Evolutionary conservation across 2,888 invertebrate genomes (phyloP).

Genomic region (Ormyrus thymus): DNA sequence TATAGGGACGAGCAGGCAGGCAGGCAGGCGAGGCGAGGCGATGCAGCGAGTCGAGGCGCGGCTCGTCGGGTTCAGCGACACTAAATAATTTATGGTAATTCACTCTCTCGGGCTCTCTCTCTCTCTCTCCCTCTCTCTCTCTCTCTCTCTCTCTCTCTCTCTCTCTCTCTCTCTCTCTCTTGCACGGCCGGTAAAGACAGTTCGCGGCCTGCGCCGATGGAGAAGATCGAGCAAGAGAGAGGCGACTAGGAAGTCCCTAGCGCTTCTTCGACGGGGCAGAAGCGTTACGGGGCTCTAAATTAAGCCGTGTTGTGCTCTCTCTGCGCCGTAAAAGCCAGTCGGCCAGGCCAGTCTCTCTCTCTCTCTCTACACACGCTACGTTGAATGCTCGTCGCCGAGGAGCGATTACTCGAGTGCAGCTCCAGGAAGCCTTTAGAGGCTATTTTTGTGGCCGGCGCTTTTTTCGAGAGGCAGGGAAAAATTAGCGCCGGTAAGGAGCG

Average conservation of each 20-base stretch:
- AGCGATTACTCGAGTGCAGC: too few relatives aligned
- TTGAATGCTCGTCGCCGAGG: constrained; percentile 9
- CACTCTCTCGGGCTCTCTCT: constrained; percentile 19
- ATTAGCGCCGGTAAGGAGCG: too few relatives aligned
- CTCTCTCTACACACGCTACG: constrained; percentile 1
- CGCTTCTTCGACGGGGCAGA: constrained; percentile 29
- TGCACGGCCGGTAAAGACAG: constrained; percentile 47
- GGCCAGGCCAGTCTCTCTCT: neutral
- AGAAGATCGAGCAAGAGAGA: constrained; percentile 31
- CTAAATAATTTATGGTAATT: constrained; percentile 57
- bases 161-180: constrained; percentile 6
- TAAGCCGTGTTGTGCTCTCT: constrained; percentile 32
- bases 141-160: constrained; percentile 3
- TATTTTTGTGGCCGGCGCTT: neutral
- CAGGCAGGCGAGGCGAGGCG: constrained; percentile 9
- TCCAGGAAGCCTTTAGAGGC: neutral
- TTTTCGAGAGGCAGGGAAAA: neutral
- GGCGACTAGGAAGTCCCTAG: constrained; percentile 44
- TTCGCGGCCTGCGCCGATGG: constrained; percentile 21
- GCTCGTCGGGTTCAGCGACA: constrained; percentile 55
- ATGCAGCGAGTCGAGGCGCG: constrained; percentile 48
- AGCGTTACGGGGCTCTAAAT: constrained; percentile 49
- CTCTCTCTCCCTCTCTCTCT: neutral
- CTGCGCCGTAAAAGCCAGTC: neutral
- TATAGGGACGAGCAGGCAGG: too few relatives aligned